Evolutionary conservation across 2,888 invertebrate species (phyloP), one percentile per base, ranked within the genome.

Genomic region (Laspeyria flexula): DNA sequence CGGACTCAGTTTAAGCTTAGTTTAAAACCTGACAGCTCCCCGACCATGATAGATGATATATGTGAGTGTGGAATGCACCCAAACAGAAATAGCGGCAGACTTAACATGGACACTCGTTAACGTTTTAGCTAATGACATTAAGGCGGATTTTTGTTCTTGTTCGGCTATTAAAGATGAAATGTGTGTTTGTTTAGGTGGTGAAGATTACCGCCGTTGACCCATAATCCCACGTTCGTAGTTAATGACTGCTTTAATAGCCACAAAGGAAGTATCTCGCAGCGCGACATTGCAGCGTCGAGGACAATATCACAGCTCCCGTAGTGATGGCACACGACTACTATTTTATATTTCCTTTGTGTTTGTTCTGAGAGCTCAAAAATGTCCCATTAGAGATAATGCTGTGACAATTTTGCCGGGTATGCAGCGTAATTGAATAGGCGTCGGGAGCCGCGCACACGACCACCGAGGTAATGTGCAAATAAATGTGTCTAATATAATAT

Each of bases 391-490:
- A 85, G 85, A 79, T 79, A 84, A 83, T 76, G 80, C 83, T 75
- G 74, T 81, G 87, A 86, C 90, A 87, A 86, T 88, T 83, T 85
- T 73, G 86, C 80, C 84, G 80, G 77, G 76, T 76, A 77, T 69
- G 76, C 66, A 73, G 43, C 75, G 75, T 90, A 90, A 91, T 92
- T 91, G 89, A 91, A 91, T 88, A 85, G 89, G 88, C 88, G 86
- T 76, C 81, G 86, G 83, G 83, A 83, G 81, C 73, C 69, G 63
- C 71, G 75, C 91, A 89, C 90, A 87, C 88, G 90, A 82, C 87
- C 78, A 60, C 69, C 62, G 67, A 77, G 78, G 68, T 73, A 79
- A 83, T 80, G 83, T 79, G 84, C 77, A 81, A 83, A 86, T 88
- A 86, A 87, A 89, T 83, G 77, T 78, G 73, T 54, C 53, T 60